A percentile compares a stretch with the other conserved stretches of the same genome.
phyloP scores from a whole-genome alignment of 2,888 invertebrate genomes.

The Oithona nana region DNA sequence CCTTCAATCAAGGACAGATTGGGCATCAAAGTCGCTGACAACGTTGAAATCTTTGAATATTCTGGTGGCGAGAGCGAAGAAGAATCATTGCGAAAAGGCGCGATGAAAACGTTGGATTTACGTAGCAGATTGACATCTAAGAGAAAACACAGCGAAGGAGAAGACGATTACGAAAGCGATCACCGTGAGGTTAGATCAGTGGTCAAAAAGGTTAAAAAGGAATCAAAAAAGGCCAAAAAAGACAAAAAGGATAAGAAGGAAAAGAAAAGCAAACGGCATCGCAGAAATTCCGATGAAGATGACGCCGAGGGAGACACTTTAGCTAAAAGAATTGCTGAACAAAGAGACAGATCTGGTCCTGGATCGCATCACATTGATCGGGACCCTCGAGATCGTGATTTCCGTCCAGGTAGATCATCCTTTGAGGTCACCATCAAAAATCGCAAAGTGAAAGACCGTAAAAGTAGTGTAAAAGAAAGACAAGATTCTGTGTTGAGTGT shows the following conservation, averaged over 20 bases:
- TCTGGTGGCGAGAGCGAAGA: neutral
- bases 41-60: neutral
- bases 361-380: neutral
- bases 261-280: neutral
- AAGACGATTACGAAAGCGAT: neutral
- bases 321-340: neutral
- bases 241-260: conserved; percentile 2
- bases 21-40: neutral
- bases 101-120: conserved; percentile 6
- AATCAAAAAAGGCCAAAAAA: neutral
- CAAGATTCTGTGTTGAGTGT: neutral
- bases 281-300: neutral
- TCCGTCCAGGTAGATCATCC: neutral
- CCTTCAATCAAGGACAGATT: conserved; percentile 1
- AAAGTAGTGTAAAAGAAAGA: neutral
- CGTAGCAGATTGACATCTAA: neutral
- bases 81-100: neutral
- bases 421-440: too few species aligned
- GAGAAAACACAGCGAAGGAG: neutral
- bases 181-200: neutral
- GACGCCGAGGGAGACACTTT: neutral
- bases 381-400: neutral
- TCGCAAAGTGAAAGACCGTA: neutral
- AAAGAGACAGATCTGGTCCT: neutral
- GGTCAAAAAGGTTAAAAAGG: neutral